Conservation (phyloP, 2,113 vertebrate species). For the Ahaetulla prasina region DNA sequence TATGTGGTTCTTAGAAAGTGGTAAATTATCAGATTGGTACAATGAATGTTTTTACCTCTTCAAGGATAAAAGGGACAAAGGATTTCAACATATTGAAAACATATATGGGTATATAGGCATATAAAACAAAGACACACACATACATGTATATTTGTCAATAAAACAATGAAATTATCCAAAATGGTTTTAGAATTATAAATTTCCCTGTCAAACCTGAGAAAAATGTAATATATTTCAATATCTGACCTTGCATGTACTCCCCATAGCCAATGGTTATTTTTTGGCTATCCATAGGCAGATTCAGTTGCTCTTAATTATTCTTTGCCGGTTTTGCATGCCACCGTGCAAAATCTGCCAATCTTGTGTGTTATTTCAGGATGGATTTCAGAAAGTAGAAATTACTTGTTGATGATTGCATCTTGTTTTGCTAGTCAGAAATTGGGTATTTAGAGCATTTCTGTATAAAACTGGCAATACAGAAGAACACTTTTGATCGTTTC, state of each 20-base stretch:
- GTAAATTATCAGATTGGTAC: background rate
- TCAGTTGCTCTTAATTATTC: background rate
- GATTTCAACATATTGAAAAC: background rate
- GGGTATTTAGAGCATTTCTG: background rate
- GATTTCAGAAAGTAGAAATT: background rate
- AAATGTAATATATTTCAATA: background rate
- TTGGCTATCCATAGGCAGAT: background rate
- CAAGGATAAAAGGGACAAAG: background rate
- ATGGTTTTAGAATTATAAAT: background rate
- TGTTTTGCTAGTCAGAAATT: background rate
- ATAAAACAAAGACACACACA: background rate
- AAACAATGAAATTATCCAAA: background rate
- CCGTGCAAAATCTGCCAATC: background rate
- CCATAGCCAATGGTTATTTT: background rate
- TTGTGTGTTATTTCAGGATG: background rate
- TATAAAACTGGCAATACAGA: background rate
- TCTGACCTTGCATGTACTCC: background rate
- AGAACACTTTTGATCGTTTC: background rate
- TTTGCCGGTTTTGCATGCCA: background rate
- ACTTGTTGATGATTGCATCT: background rate
- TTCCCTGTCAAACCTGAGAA: background rate
- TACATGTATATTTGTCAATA: background rate
- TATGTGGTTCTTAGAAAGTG: background rate
- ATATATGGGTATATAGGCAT: background rate
- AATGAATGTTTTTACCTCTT: background rate